These are phyloP conservation scores for Cryptus armator DNA, from an alignment of 2,888 invertebrate species.

Conservation along the genomic window DNA sequence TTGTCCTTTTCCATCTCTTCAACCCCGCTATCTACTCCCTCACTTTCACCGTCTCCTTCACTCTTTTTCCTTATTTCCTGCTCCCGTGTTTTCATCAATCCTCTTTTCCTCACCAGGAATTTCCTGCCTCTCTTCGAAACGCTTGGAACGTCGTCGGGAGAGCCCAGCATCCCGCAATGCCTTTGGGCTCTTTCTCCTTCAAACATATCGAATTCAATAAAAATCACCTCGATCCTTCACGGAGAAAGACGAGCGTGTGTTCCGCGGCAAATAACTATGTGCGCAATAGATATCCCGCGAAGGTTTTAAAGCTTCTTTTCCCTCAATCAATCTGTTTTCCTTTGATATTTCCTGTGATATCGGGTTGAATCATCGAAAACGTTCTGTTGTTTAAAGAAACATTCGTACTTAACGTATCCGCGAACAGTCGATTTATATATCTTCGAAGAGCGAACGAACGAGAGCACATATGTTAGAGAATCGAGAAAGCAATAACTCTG, in stretches of 20 bases:
- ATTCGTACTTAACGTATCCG: background rate
- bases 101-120: slow-evolving; percentile 14
- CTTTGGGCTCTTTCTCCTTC: slow-evolving; percentile 32
- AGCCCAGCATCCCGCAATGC: slow-evolving; percentile 15
- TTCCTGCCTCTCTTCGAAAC: slow-evolving; percentile 19
- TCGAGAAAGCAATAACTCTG: background rate
- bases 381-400: background rate
- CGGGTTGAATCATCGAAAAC: background rate
- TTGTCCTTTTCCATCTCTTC: background rate
- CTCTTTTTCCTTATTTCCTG: slow-evolving; percentile 39
- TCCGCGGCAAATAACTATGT: slow-evolving; percentile 6
- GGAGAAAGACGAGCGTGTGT: background rate
- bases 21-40: background rate
- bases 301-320: background rate
- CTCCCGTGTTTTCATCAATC: slow-evolving; percentile 56
- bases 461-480: background rate
- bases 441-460: background rate
- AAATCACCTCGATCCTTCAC: slow-evolving; percentile 41
- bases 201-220: slow-evolving; percentile 55
- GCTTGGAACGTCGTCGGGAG: slow-evolving; percentile 16
- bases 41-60: slow-evolving; percentile 11
- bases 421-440: too few species aligned
- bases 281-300: background rate
- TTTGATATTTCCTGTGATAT: background rate
- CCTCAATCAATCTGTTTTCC: background rate